A percentile compares a stretch with the other conserved stretches of the same genome.
Conservation (phyloP, 2,888 invertebrate genomes). For the Parnassius apollo region DNA sequence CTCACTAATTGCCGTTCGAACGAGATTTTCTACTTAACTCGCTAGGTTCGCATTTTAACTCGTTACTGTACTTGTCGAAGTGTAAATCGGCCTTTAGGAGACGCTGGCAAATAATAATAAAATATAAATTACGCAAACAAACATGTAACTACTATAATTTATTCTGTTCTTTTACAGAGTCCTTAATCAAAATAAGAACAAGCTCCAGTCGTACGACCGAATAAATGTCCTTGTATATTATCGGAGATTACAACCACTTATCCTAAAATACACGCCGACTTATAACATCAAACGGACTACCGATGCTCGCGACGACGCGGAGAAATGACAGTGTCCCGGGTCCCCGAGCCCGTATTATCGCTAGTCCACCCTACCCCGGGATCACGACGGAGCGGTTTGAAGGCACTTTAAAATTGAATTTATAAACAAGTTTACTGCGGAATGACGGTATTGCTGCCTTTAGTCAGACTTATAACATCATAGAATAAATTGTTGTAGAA, state of each 20-base stretch:
- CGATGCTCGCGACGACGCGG: conserved; percentile 5
- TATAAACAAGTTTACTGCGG: conserved; percentile 21
- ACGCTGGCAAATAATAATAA: no score
- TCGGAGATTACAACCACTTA: conserved; percentile 25
- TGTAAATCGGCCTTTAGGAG: no score
- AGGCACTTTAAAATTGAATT: conserved; percentile 24
- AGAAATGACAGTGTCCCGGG: neutral
- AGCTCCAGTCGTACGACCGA: conserved; percentile 2
- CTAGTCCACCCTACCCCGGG: conserved; percentile 15
- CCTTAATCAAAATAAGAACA: conserved; percentile 11
- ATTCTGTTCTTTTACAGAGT: neutral
- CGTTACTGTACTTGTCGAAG: no score
- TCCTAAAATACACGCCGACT: conserved; percentile 22
- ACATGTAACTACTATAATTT: no score
- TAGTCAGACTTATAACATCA: conserved; percentile 14
- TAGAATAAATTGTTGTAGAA: neutral
- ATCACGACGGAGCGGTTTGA: conserved; percentile 1
- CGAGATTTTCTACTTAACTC: no score
- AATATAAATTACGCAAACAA: no score
- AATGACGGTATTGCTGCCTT: conserved; percentile 10
- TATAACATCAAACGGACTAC: conserved; percentile 27
- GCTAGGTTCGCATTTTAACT: no score
- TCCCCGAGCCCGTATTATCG: conserved; percentile 17
- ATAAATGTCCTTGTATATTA: conserved; percentile 19
- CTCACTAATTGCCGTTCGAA: no score